Base-by-base conservation (phyloP, 2,797 vertebrate genomes). In the Coreius guichenoti region DNA sequence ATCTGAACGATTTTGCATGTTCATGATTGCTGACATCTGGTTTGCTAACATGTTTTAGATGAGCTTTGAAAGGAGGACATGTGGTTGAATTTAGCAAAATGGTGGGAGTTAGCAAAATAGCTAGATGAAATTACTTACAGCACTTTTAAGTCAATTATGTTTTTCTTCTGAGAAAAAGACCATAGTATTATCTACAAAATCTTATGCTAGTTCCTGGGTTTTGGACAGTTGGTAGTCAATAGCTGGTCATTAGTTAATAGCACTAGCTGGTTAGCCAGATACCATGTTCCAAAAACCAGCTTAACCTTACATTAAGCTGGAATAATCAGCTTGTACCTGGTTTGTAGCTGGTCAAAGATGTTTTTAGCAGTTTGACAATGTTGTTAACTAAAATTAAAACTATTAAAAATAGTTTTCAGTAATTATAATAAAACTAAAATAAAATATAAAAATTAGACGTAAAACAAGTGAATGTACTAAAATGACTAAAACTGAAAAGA, bases 11-110 rank as follows among this genome's bases (percentile, higher is more conserved):
- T 26, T 65, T 29, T 26, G 21, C 21, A 14, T 58, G 21, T 39
- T 58, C 51, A 61, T 61, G 54, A 78, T 61, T 26, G 54, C 54
- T 26, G 54, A 78, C 54, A 61, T 61, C 54, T 78, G 75, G 23
- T 5, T 78, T 61, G 23, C 75, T 1, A 26, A 78, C 75, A 43
- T 58, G 54, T 26, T n/a, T 61, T 17, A 61, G 14, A 54, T 12
- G 26, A 9, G 4, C 9, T 54, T 75, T 54, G 17, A 75, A 31
- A 75, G 73, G 19, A 78, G 8, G 33, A 61, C 54, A 43, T 77
- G 75, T 61, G 75, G 54, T 78, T 43, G 33, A 77, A 77, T 33
- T 33, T 5, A 58, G 8, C 13, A 58, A 36, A 58, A 58, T 58
- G 51, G 74, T 76, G 74, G 31, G 12, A 58, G 51, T 43, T 58